Evolutionary conservation across 2,113 vertebrate species (phyloP).

Genomic region (Toxostoma redivivum): DNA sequence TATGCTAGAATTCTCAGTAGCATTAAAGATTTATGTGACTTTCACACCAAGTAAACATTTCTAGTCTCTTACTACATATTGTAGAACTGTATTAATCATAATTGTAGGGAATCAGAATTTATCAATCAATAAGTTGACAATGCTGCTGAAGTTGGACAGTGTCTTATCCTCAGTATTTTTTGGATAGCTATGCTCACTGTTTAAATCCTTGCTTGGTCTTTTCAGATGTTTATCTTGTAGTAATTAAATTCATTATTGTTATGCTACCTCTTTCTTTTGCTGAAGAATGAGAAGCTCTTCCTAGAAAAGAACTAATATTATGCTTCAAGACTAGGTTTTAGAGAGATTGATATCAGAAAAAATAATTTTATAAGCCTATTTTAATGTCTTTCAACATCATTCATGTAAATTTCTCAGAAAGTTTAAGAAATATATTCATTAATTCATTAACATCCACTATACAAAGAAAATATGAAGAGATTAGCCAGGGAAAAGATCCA

Average conservation of each 20-base stretch:
- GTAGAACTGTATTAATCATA: background rate
- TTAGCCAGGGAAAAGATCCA: background rate
- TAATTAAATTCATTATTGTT: background rate
- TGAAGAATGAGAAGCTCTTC: background rate
- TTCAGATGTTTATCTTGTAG: background rate
- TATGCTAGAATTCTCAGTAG: background rate
- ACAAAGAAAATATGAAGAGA: background rate
- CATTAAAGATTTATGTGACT: background rate
- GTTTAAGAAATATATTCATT: background rate
- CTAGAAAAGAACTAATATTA: background rate
- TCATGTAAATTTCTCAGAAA: background rate
- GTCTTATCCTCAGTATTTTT: background rate
- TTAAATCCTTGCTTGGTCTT: background rate
- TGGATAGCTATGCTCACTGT: background rate
- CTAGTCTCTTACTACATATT: background rate
- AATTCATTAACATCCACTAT: background rate
- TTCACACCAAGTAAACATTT: background rate
- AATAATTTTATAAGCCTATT: background rate
- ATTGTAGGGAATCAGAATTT: background rate
- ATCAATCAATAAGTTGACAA: background rate
- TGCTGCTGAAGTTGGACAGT: background rate
- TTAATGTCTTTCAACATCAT: background rate
- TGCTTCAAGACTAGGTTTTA: background rate
- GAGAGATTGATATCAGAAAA: background rate
- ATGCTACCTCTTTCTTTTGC: background rate